Conservation (phyloP, 1,140 invertebrate species). For the Drosophila sturtevanti region DNA sequence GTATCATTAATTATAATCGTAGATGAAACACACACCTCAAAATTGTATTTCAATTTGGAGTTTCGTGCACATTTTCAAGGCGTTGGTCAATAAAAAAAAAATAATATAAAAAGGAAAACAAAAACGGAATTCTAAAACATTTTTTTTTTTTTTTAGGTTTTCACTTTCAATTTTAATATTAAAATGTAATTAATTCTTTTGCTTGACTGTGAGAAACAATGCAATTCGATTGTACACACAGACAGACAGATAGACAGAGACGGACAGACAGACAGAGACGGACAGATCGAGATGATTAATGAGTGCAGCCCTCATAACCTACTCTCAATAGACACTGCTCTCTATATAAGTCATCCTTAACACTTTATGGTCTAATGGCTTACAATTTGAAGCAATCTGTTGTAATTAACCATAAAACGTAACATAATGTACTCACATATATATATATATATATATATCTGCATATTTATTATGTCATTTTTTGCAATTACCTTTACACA, state of each 20-base stretch:
- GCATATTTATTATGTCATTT: slow-evolving; percentile 54
- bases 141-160: slow-evolving; percentile 33
- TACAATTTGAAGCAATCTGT: slow-evolving; percentile 46
- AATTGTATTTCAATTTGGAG: slow-evolving; percentile 53
- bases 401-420: slow-evolving; percentile 48
- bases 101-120: slow-evolving; percentile 8
- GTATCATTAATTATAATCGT: slow-evolving; percentile 67
- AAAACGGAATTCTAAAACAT: slow-evolving; percentile 51
- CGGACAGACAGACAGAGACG: slow-evolving; percentile 9
- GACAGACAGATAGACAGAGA: slow-evolving; percentile 34
- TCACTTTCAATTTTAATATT: slow-evolving; percentile 67
- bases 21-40: slow-evolving; percentile 53
- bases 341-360: slow-evolving; percentile 1
- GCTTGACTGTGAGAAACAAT: slow-evolving; percentile 40
- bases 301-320: slow-evolving; percentile 25
- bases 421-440: slow-evolving; percentile 1
- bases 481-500: slow-evolving; percentile 58
- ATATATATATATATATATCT: slow-evolving; percentile 4
- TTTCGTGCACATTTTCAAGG: slow-evolving; percentile 63
- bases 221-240: slow-evolving; percentile 39
- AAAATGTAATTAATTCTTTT: slow-evolving; percentile 64
- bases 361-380: slow-evolving; percentile 36
- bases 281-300: slow-evolving; percentile 58
- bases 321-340: neutral
- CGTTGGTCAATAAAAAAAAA: slow-evolving; percentile 31